Base-by-base conservation (phyloP, 2,888 invertebrate genomes). In the Macaria notata region DNA sequence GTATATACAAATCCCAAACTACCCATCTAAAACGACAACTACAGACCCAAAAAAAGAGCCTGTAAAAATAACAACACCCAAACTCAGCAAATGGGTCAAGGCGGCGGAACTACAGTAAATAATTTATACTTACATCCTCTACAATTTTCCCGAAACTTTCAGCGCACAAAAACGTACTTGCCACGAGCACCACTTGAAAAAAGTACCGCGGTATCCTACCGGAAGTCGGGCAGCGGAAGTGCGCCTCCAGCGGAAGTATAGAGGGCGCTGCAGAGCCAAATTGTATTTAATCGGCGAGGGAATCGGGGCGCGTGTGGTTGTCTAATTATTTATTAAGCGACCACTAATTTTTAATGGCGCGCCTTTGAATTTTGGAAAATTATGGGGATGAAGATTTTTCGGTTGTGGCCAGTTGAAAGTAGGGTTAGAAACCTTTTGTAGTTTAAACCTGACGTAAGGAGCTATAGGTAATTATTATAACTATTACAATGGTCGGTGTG, bases 231-330 rank as follows among this genome's bases (percentile, higher is more conserved):
- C 71, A 78, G 78, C 86, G 88, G 88, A 88, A 84, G 88, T 86
- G 83, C 78, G 86, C 83, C 78, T 86, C 85, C 86, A 85, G 88
- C 88, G 90, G 90, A 90, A 80, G 79, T 74, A 79, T 82, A 76
- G 82, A 89, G 88, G 84, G 85, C 79, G 74, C 86, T 85, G 73
- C 75, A 33, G 73, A 71, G 74, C 82, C 76, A 84, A 89, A 89
- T 88, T 88, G 54, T 58, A 58, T 59, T 50, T 84, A 81, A 78
- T 54, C 77, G 72, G 73, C 63, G 71, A 69, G 72, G 69, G 72
- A 72, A 64, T 73, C 67, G 66, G 68, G 56, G 66, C 64, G 53
- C 57, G 65, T 57, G 68, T 62, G 69, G 66, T 65, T 67, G 63
- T 65, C 63, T 64, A 73, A 75, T 79, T 80, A 76, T 81, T 79